Evolutionary conservation across 1,140 invertebrate species (phyloP).

Genomic region (Tetraneura akinire): DNA sequence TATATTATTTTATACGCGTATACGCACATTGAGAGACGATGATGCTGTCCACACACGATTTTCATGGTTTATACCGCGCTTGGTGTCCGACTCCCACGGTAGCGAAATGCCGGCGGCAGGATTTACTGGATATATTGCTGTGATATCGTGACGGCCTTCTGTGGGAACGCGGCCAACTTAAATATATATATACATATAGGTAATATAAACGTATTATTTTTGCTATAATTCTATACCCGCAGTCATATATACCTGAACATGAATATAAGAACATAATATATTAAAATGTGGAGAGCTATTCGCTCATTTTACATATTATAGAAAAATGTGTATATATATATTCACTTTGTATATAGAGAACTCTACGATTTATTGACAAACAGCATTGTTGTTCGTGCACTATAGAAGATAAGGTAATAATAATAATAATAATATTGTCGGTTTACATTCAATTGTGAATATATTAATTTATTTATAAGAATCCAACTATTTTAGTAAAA

Average conservation of each 20-base stretch:
- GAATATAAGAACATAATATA: not conserved
- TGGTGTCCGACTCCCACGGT: constrained; percentile 39
- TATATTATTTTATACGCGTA: too few species aligned
- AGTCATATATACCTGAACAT: too few species aligned
- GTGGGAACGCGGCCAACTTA: constrained; percentile 47
- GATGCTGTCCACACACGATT: constrained; percentile 17
- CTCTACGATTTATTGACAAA: constrained; percentile 29
- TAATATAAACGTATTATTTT: too few species aligned
- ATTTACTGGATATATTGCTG: constrained; percentile 33
- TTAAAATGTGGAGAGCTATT: not conserved
- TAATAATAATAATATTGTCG: too few species aligned
- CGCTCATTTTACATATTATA: not conserved
- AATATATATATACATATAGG: too few species aligned
- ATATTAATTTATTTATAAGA: too few species aligned
- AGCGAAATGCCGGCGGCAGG: constrained; percentile 41
- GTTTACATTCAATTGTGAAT: too few species aligned
- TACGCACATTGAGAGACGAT: not conserved
- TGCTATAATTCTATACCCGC: not conserved
- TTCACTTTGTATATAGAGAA: too few species aligned
- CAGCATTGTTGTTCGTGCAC: not conserved
- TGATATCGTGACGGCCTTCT: constrained; percentile 38
- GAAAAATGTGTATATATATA: too few species aligned
- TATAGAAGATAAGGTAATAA: not conserved
- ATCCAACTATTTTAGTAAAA: too few species aligned
- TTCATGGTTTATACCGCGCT: not conserved